Evolutionary conservation across 2,888 invertebrate genomes (phyloP), one percentile per base, ranked within the genome.

Genomic region (Prenolepis imparis): DNA sequence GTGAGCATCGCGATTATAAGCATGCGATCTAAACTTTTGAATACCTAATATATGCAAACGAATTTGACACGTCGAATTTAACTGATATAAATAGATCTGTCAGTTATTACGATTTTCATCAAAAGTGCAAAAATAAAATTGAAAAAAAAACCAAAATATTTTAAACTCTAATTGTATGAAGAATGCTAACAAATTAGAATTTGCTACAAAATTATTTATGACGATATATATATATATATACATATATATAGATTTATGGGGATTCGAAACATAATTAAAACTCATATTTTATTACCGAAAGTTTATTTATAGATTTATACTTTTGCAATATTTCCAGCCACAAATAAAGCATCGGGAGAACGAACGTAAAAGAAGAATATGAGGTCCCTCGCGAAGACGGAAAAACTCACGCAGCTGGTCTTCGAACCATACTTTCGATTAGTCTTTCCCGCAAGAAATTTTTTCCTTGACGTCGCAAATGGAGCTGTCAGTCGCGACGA

Each of bases 401-500:
- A 72, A 59, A 72, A 80, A 72, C 41, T 57, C 57, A 44, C 41
- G 36, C 84, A 67, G 67, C 18, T 24, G 63, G 55, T 83, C 59
- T 39, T 32, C 15, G 52, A 70, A 36, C 63, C 55, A 44, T 68
- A 44, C 74, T 84, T 84, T 80, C 85, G 74, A 85, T 85, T 85
- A 84, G 80, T 84, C 84, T 82, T 39, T 68, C 63, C 41, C 67
- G 70, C 63, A 64, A 70, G 48, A 67, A 74, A 64, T 84, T 74
- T 72, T 84, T 52, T 73, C 77, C 78, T 52, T 68, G 57, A 63
- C 78, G 73, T 67, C 44, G 84, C 82, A 81, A 85, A 85, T 85
- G 52, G 84, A 84, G 84, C 84, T 81, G 85, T 85, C 85, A 84
- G 68, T 83, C 74, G 32, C 44, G 36, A 75, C 84, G 80, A 59